These are phyloP conservation scores for Sycophila sp. DNA, from an alignment of 1,140 invertebrate species.

Conservation along the genomic window DNA sequence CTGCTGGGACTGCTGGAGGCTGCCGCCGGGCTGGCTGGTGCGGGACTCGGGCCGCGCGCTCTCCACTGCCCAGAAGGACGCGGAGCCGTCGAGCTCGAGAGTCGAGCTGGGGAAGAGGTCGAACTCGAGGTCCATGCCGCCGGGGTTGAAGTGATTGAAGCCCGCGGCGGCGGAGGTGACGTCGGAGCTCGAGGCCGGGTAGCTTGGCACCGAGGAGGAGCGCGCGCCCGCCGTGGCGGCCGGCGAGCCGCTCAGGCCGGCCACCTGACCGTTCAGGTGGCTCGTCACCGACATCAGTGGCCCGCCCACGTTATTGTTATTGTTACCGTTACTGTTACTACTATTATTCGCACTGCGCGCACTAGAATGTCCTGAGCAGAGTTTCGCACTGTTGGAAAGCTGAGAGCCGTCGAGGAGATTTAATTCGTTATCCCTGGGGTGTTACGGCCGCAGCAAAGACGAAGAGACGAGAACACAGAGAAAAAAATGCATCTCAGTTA, in stretches of 20 bases:
- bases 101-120: constrained; percentile 70
- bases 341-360: constrained; percentile 36
- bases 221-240: not conserved
- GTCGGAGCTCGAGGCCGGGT: constrained; percentile 26
- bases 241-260: not conserved
- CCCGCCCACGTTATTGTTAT: constrained; percentile 65
- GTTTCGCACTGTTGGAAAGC: constrained; percentile 65
- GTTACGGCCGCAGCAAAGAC: not conserved
- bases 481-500: constrained; percentile 23
- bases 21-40: constrained; percentile 56
- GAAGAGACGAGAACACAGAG: constrained; percentile 51
- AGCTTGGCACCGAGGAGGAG: constrained; percentile 42
- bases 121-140: constrained; percentile 70
- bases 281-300: constrained; percentile 60
- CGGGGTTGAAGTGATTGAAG: constrained; percentile 57
- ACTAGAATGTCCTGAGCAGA: constrained; percentile 67
- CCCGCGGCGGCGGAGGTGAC: constrained; percentile 48
- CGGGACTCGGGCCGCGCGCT: constrained; percentile 68
- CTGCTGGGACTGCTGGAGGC: not conserved
- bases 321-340: constrained; percentile 50
- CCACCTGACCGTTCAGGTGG: constrained; percentile 53
- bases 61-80: constrained; percentile 14
- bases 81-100: constrained; percentile 64
- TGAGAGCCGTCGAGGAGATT: constrained; percentile 67
- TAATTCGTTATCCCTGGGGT: constrained; percentile 64